phyloP scores from a whole-genome alignment of 2,888 invertebrate genomes.

The Plagiodera versicolora region DNA sequence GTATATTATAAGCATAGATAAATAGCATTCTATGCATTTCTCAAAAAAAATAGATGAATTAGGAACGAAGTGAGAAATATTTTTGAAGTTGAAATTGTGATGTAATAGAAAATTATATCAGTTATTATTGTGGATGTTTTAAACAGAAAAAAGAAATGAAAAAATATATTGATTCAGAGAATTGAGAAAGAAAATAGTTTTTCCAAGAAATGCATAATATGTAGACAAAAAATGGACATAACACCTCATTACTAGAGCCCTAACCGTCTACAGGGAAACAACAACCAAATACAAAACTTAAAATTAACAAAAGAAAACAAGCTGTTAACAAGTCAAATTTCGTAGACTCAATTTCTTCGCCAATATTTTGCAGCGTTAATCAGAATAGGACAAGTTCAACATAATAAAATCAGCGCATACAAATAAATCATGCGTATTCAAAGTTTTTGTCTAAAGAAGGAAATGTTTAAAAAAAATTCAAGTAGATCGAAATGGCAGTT shows the following conservation, averaged over 20 bases:
- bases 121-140: neutral
- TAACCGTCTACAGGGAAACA: slow-evolving; percentile 17
- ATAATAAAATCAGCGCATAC: neutral
- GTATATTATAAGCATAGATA: slow-evolving; percentile 32
- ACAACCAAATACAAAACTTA: slow-evolving; percentile 19
- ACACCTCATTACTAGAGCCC: slow-evolving; percentile 18
- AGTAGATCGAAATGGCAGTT: slow-evolving; percentile 28
- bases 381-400: neutral
- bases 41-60: slow-evolving; percentile 13
- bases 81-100: no score
- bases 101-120: neutral
- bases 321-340: slow-evolving; percentile 12
- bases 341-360: neutral
- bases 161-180: neutral
- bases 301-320: slow-evolving; percentile 20
- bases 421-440: slow-evolving; percentile 3
- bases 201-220: slow-evolving; percentile 23
- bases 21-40: slow-evolving; percentile 31
- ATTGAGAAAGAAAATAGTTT: slow-evolving; percentile 4
- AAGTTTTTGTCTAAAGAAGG: no score
- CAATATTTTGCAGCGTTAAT: neutral
- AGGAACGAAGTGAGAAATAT: neutral
- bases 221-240: slow-evolving; percentile 19
- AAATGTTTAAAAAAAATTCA: no score
- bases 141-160: neutral